Conservation (phyloP, 2,113 vertebrate species). For the Oncorhynchus masou region DNA sequence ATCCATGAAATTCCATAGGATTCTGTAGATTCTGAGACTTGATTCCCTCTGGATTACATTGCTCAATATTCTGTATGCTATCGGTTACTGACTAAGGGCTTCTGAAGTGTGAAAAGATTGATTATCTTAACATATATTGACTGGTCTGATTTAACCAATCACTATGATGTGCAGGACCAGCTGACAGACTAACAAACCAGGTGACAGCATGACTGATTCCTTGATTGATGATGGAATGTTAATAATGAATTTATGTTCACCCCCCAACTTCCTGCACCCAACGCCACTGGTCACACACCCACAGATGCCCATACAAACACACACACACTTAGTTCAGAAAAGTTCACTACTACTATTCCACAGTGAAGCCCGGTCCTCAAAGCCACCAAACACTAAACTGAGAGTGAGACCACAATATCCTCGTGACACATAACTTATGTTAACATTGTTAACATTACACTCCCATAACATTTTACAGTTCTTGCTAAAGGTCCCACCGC, state of each 20-base stretch:
- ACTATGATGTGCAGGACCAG: conserved; percentile 20
- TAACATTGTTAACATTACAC: conserved; percentile 24
- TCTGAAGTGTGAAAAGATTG: conserved; percentile 38
- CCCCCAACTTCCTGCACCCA: background rate
- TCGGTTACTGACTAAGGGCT: conserved; percentile 20
- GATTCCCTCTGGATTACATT: background rate
- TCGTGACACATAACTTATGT: conserved; percentile 41
- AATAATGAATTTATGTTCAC: background rate
- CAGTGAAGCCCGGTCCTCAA: background rate
- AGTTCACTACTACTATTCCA: background rate
- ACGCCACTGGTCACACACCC: background rate
- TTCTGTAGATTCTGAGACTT: background rate
- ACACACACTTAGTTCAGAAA: background rate
- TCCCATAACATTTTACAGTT: conserved; percentile 36
- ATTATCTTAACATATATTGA: conserved; percentile 46
- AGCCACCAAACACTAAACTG: conserved; percentile 21
- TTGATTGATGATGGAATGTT: conserved; percentile 30
- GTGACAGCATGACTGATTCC: conserved; percentile 40
- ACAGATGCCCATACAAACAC: conserved; percentile 8
- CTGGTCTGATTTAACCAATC: conserved; percentile 38
- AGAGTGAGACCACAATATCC: conserved; percentile 29
- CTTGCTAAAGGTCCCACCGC: conserved; percentile 24
- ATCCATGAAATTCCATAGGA: background rate
- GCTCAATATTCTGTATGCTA: background rate
- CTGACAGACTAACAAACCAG: conserved; percentile 9